Conservation (phyloP, 2,113 vertebrate genomes). For the Hucho hucho region DNA sequence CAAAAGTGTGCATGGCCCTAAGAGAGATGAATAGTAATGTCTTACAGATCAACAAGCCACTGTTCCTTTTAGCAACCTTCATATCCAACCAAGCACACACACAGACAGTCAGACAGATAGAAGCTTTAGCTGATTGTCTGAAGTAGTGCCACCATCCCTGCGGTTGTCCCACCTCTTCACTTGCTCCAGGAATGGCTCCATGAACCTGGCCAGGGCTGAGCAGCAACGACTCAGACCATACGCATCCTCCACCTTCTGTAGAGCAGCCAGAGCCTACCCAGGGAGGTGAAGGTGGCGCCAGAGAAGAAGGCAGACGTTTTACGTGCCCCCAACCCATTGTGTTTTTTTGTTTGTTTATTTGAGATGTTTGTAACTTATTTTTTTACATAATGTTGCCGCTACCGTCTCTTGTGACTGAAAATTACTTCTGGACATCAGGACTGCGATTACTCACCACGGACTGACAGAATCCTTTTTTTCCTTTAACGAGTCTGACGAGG, state of each 20-base stretch:
- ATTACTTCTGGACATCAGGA: no score
- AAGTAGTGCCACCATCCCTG: conserved; percentile 43
- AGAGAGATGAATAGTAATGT: not conserved
- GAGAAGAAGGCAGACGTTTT: no score
- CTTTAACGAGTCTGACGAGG: no score
- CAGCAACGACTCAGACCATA: conserved; percentile 83
- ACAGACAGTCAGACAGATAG: conserved; percentile 14
- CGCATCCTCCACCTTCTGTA: conserved; percentile 80
- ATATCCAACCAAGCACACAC: not conserved
- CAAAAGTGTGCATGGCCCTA: no score
- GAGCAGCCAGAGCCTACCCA: conserved; percentile 80
- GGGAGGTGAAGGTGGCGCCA: conserved; percentile 25
- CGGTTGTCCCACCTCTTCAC: conserved; percentile 56
- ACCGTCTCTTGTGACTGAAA: no score
- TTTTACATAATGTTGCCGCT: no score
- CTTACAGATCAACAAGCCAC: not conserved
- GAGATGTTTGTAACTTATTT: no score
- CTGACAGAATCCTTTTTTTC: no score
- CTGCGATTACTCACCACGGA: no score
- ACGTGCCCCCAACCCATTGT: no score
- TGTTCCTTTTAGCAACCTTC: not conserved
- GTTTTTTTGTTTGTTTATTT: no score
- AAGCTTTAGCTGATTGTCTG: conserved; percentile 77
- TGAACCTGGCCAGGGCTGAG: conserved; percentile 76
- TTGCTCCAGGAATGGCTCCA: conserved; percentile 82